Evolutionary conservation across 1,140 invertebrate species (phyloP), one percentile per base, ranked within the genome.

Genomic region (Aphis craccivora): DNA sequence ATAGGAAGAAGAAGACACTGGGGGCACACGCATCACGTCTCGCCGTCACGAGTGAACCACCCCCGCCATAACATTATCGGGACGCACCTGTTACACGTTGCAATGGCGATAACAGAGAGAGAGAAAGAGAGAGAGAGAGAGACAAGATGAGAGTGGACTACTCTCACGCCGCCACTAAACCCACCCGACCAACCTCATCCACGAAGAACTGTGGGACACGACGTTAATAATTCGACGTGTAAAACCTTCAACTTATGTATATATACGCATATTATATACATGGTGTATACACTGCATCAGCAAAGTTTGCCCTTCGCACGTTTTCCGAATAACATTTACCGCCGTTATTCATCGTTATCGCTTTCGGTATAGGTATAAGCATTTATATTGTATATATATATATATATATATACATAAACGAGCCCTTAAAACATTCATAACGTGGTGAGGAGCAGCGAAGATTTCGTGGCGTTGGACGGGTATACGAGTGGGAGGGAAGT

Each of bases 271-370:
- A 60, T 55, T 14, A 67, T 67, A 67, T 23, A 23, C 18, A 25
- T 14, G 25, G 53, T 20, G 60, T 76, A 76, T 76, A 76, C 84
- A 43, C 76, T 37, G 43, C 45, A 37, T 51, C 55, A 43, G 43
- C 25, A 51, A 92, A 92, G 91, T 92, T 92, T 92, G 30, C 91
- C 43, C 76, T 83, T 92, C 91, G 60, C 91, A 92, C 91, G 91
- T 92, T 92, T 92, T 83, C 91, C 76, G 76, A 92, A 92, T 92
- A 92, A 92, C 76, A n/a, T 92, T 83, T 83, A 81, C 67, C 76
- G 67, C 67, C 76, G 91, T 92, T 83, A 92, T 92, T 92, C 76
- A 92, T 92, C 91, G 91, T 92, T 83, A 92, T 92, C 67, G 91
- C 76, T 83, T 51, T 91, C 25, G 25, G 90, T 76, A 43, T 51